Evolutionary conservation across 2,888 invertebrate species (phyloP).

Genomic region (Byasa hedistus): DNA sequence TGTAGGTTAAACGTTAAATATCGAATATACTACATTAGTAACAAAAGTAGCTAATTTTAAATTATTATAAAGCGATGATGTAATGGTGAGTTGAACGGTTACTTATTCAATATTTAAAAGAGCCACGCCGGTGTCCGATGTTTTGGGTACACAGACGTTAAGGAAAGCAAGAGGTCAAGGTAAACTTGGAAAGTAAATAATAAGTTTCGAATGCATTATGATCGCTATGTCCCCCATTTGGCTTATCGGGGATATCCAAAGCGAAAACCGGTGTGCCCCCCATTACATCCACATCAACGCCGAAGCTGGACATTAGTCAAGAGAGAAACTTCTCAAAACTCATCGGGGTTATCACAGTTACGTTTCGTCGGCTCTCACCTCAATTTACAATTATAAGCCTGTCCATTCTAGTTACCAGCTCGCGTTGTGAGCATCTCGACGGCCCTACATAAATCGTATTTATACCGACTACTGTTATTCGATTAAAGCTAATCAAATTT

Average conservation of each 20-base stretch:
- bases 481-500: constrained; percentile 39
- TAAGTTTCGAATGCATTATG: constrained; percentile 15
- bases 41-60: no score
- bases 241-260: constrained; percentile 20
- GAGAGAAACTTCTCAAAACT: constrained; percentile 28
- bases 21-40: no score
- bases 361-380: constrained; percentile 23
- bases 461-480: constrained; percentile 37
- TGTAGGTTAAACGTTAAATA: no score
- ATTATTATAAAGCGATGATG: no score
- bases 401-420: constrained; percentile 32
- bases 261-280: constrained; percentile 26
- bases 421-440: constrained; percentile 14
- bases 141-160: no score
- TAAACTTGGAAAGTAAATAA: constrained; percentile 6
- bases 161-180: constrained; percentile 7
- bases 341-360: constrained; percentile 28
- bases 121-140: no score
- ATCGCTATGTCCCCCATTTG: constrained; percentile 15
- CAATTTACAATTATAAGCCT: constrained; percentile 34
- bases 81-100: no score
- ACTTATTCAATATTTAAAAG: no score
- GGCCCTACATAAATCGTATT: constrained; percentile 24
- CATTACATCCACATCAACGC: constrained; percentile 21
- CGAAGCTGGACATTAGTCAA: constrained; percentile 24